phyloP scores from a whole-genome alignment of 2,888 invertebrate genomes.

The Orgyia antiqua region DNA sequence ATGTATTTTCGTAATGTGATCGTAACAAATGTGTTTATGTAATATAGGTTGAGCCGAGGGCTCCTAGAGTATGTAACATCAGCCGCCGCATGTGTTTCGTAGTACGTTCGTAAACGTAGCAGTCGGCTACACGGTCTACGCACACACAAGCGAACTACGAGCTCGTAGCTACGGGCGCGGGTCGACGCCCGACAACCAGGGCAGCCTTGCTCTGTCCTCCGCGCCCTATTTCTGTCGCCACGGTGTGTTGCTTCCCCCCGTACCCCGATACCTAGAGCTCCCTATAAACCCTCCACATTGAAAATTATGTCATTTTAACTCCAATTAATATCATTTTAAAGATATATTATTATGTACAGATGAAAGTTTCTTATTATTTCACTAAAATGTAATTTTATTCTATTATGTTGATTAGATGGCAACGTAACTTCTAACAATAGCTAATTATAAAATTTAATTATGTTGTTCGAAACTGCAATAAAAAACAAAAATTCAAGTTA shows the following conservation, averaged over 20 bases:
- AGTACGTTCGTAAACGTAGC: slow-evolving; percentile 44
- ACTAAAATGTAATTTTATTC: not conserved
- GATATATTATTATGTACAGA: not conserved
- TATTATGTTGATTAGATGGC: not conserved
- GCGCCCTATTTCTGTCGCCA: slow-evolving; percentile 77
- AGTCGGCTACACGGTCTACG: slow-evolving; percentile 33
- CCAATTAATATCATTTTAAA: not conserved
- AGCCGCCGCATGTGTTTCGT: slow-evolving; percentile 35
- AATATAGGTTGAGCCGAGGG: too few relatives aligned
- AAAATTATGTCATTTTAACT: slow-evolving; percentile 49
- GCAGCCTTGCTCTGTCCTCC: slow-evolving; percentile 78
- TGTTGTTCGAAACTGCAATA: not conserved
- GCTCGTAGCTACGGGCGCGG: slow-evolving; percentile 48
- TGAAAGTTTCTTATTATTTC: not conserved
- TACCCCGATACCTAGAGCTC: slow-evolving; percentile 26
- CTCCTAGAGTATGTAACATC: too few relatives aligned
- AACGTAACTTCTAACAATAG: not conserved
- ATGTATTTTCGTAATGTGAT: too few relatives aligned
- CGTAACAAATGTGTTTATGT: too few relatives aligned
- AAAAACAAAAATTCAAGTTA: not conserved
- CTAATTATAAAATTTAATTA: not conserved
- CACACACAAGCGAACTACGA: slow-evolving; percentile 35
- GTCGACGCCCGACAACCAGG: slow-evolving; percentile 72
- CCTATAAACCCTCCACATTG: slow-evolving; percentile 46
- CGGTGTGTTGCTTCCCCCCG: slow-evolving; percentile 39